Conservation (phyloP, 2,797 vertebrate species). For the Vipera ursinii region DNA sequence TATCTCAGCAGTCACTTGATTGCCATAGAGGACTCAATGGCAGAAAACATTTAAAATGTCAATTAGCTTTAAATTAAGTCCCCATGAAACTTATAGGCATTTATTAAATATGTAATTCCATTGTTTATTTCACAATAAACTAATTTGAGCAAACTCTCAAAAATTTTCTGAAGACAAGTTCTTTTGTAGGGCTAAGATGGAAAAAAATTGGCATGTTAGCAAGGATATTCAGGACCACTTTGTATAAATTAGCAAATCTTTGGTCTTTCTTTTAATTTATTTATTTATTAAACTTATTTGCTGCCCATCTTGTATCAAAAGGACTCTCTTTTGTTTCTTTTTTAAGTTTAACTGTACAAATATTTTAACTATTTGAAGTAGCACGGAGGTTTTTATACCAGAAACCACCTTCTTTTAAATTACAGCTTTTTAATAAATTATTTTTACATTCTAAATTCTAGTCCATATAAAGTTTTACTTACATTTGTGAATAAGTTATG, state of each 20-base stretch:
- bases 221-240: constrained; percentile 42
- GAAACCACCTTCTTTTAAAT: not conserved
- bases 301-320: not conserved
- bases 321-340: not conserved
- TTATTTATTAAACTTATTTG: not conserved
- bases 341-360: not conserved
- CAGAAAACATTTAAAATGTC: not conserved
- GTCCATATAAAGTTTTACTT: constrained; percentile 22
- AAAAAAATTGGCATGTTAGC: constrained; percentile 53
- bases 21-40: not conserved
- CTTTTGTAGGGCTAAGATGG: constrained; percentile 43
- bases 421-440: not conserved
- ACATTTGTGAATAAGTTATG: constrained; percentile 2
- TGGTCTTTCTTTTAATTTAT: not conserved
- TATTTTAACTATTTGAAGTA: not conserved
- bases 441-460: not conserved
- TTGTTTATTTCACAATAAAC: constrained; percentile 31
- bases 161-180: constrained; percentile 15
- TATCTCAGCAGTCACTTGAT: not conserved
- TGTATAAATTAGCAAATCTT: constrained; percentile 47
- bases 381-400: not conserved
- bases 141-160: not conserved
- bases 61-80: not conserved
- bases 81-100: not conserved
- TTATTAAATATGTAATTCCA: constrained; percentile 18